Percentiles rank a stretch among this genome's conserved stretches.
Conservation (phyloP, 2,113 vertebrate species). For the Holacanthus passer region DNA sequence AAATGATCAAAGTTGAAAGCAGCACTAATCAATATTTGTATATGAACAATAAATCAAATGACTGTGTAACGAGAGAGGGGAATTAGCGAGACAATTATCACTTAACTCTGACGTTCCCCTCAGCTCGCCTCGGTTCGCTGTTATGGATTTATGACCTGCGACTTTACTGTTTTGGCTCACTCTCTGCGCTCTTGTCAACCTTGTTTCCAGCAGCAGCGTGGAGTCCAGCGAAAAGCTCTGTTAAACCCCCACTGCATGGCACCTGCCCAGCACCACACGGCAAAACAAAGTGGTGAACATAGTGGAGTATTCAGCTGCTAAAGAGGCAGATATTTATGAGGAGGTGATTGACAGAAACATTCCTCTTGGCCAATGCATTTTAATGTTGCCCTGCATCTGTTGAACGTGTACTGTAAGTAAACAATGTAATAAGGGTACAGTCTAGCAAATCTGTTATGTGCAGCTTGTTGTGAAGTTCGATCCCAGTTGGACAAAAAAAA, state of each 20-base stretch:
- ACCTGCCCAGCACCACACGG: neutral
- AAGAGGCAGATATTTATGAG: neutral
- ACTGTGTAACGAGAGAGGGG: neutral
- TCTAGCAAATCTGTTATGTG: neutral
- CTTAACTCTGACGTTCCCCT: neutral
- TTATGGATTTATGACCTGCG: neutral
- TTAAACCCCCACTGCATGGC: neutral
- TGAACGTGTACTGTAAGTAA: neutral
- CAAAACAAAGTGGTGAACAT: neutral
- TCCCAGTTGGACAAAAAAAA: neutral
- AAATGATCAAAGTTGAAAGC: constrained; percentile 20
- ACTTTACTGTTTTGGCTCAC: neutral
- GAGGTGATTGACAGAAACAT: neutral
- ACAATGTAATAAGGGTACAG: neutral
- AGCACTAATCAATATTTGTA: neutral
- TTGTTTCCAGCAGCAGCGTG: neutral
- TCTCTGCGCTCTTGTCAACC: neutral
- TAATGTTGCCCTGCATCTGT: neutral
- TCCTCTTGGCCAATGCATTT: neutral
- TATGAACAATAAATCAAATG: neutral
- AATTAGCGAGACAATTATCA: neutral
- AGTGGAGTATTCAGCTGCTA: neutral
- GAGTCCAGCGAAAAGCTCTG: neutral
- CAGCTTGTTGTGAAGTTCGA: neutral
- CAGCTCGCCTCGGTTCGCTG: neutral